Percentiles rank a stretch among this genome's conserved stretches.
phyloP scores from a whole-genome alignment of 2,113 vertebrate genomes.

The Syrmaticus mikado region DNA sequence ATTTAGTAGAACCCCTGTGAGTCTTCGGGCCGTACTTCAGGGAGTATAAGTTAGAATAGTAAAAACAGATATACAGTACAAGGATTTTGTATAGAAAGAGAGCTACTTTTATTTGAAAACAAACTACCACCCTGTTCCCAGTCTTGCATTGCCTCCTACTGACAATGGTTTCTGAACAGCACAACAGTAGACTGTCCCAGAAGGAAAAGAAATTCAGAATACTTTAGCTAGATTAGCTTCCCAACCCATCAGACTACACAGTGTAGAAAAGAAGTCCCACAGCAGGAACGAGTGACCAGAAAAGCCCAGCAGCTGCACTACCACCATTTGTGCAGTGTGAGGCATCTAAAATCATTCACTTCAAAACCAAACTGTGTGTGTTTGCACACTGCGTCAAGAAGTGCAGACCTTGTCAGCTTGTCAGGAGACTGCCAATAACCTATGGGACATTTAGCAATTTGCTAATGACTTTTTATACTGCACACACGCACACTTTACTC shows the following conservation, averaged over 20 bases:
- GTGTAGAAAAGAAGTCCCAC: not conserved
- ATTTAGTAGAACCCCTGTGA: fast-evolving
- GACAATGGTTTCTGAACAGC: not conserved
- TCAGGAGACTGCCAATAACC: not conserved
- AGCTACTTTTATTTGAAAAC: not conserved
- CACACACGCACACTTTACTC: not conserved
- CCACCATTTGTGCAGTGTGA: not conserved
- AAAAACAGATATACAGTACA: not conserved
- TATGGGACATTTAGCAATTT: not conserved
- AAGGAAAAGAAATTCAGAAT: not conserved
- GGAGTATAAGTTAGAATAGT: not conserved
- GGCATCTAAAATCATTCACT: not conserved
- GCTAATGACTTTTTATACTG: not conserved
- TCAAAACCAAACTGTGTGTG: not conserved
- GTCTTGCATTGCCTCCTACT: constrained; percentile 6
- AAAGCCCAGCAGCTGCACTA: not conserved
- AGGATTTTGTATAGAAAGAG: not conserved
- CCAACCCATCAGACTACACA: not conserved
- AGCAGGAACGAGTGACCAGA: not conserved
- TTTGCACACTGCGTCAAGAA: not conserved
- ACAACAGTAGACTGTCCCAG: not conserved
- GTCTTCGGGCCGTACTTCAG: not conserved
- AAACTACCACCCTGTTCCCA: not conserved
- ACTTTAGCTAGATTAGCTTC: not conserved
- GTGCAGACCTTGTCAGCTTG: fast-evolving